Percentiles rank a stretch among this genome's conserved stretches.
Conservation (phyloP, 2,797 vertebrate genomes). For the Betta splendens region DNA sequence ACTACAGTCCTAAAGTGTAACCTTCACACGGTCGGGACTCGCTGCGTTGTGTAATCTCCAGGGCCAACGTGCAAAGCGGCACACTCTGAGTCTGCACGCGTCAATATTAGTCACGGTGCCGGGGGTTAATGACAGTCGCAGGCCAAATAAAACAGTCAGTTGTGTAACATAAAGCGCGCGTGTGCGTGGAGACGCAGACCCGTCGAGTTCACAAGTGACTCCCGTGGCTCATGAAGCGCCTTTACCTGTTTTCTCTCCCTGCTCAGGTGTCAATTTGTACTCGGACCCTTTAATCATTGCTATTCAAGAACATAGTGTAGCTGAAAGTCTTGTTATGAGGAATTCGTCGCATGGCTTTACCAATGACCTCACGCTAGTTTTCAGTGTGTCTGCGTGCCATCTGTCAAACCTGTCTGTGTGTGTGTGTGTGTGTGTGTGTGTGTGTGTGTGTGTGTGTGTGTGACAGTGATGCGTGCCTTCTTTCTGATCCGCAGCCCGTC, state of each 20-base stretch:
- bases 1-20: neutral
- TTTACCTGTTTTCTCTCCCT: neutral
- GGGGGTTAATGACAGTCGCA: slow-evolving; percentile 12
- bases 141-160: slow-evolving; percentile 11
- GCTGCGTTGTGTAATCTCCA: neutral
- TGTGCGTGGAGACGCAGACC: neutral
- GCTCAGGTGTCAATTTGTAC: neutral
- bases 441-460: slow-evolving; percentile 8
- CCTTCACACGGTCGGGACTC: neutral
- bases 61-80: neutral
- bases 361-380: slow-evolving; percentile 9
- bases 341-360: neutral
- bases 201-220: neutral
- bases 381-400: slow-evolving; percentile 14
- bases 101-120: slow-evolving; percentile 16
- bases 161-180: slow-evolving; percentile 22
- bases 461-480: slow-evolving; percentile 22
- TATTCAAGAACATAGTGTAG: slow-evolving; percentile 2
- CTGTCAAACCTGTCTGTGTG: slow-evolving; percentile 14
- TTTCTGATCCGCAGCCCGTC: slow-evolving; percentile 49
- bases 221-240: neutral
- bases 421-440: slow-evolving; percentile 4
- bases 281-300: neutral
- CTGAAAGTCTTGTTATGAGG: neutral
- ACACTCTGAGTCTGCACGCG: neutral